These are phyloP conservation scores for Vulpes vulpes DNA, from an alignment of 2,113 vertebrate genomes.

Conservation along the genomic window DNA sequence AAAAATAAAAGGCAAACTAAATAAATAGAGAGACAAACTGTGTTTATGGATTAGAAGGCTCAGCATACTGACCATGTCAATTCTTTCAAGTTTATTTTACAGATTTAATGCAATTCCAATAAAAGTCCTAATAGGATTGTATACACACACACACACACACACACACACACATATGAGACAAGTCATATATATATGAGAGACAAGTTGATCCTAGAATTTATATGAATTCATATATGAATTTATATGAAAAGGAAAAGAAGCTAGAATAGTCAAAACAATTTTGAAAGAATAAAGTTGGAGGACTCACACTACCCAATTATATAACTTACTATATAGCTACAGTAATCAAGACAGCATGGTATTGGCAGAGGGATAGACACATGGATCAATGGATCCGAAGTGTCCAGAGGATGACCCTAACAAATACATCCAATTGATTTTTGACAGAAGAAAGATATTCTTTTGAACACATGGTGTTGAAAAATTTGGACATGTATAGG, in stretches of 20 bases:
- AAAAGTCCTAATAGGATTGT: neutral
- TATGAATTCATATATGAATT: neutral
- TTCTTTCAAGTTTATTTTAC: neutral
- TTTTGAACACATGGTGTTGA: neutral
- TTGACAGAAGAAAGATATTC: neutral
- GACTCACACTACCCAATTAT: neutral
- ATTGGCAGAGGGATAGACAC: neutral
- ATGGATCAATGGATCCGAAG: neutral
- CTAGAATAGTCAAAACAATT: neutral
- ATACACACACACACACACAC: no score
- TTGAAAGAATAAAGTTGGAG: neutral
- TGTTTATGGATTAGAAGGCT: neutral
- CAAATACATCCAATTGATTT: neutral
- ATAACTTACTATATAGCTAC: neutral
- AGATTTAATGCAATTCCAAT: slow-evolving; percentile 19
- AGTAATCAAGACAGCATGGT: neutral
- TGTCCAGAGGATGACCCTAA: neutral
- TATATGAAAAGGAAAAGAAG: neutral
- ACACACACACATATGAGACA: no score
- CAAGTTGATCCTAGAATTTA: neutral
- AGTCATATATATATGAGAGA: neutral
- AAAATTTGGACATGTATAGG: slow-evolving; percentile 12
- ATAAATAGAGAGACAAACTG: neutral
- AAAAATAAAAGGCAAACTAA: neutral
- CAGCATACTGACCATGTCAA: neutral